These are phyloP conservation scores for Petrocephalus microphthalmus DNA, from an alignment of 2,113 vertebrate genomes.

Conservation along the genomic window DNA sequence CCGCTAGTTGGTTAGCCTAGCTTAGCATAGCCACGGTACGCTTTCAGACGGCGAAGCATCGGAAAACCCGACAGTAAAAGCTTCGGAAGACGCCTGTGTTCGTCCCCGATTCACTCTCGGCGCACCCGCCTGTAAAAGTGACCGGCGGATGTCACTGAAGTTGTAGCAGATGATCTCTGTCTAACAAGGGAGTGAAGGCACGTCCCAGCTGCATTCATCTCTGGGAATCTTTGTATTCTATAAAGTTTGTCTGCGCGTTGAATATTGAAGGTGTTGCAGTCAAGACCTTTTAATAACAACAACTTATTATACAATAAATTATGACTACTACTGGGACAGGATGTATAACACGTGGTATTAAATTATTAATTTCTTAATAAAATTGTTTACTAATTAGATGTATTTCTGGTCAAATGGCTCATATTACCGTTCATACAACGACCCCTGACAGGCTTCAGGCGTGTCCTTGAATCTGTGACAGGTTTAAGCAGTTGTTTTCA, in stretches of 20 bases:
- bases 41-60: not conserved
- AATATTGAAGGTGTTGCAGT: not conserved
- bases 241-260: not conserved
- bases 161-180: not conserved
- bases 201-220: not conserved
- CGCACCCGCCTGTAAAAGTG: not conserved
- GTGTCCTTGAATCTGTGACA: not conserved
- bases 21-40: not conserved
- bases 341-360: not conserved
- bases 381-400: not conserved
- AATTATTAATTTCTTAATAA: not conserved
- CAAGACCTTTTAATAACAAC: not conserved
- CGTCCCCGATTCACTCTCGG: not conserved
- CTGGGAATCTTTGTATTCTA: not conserved
- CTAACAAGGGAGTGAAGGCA: not conserved
- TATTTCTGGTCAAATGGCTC: not conserved
- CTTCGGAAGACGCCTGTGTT: not conserved
- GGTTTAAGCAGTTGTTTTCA: not conserved
- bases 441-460: not conserved
- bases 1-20: not conserved
- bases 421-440: not conserved
- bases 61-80: not conserved
- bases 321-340: not conserved
- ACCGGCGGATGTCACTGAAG: not conserved
- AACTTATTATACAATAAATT: not conserved